Conservation (phyloP, 2,888 invertebrate species). For the Cantharis rufa region DNA sequence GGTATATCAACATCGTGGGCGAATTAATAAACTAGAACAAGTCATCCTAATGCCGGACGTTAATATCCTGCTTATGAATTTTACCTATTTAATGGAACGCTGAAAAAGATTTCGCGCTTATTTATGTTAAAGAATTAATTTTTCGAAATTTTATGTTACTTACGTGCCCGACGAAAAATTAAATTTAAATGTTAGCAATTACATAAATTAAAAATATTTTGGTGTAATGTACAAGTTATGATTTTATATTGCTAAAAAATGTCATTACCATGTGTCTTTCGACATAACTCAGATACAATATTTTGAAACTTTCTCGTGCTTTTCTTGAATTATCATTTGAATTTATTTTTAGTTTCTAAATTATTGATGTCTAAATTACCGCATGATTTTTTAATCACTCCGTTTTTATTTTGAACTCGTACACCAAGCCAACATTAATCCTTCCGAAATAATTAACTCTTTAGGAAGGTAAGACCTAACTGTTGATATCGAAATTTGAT, state of each 20-base stretch:
- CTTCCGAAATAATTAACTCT: too few relatives aligned
- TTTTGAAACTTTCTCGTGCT: background rate
- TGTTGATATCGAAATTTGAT: too few relatives aligned
- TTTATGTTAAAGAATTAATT: background rate
- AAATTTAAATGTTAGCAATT: background rate
- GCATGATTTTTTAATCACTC: background rate
- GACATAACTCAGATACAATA: background rate
- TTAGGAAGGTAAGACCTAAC: too few relatives aligned
- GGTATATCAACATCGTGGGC: slow-evolving; percentile 24
- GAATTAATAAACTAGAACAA: slow-evolving; percentile 19
- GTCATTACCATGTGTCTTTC: background rate
- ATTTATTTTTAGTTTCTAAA: background rate
- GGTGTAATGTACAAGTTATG: background rate
- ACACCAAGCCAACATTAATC: too few relatives aligned
- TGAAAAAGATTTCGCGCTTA: background rate
- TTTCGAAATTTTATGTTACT: background rate
- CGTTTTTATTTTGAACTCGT: background rate
- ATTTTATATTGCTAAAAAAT: background rate
- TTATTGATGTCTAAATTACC: background rate
- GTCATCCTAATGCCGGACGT: slow-evolving; percentile 25
- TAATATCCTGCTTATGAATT: slow-evolving; percentile 24
- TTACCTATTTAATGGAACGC: slow-evolving; percentile 10
- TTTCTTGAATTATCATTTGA: background rate
- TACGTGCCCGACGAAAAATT: background rate
- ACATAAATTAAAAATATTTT: background rate